These are phyloP conservation scores for Enteromius argenteus DNA, from an alignment of 2,797 vertebrate species.

Conservation along the genomic window DNA sequence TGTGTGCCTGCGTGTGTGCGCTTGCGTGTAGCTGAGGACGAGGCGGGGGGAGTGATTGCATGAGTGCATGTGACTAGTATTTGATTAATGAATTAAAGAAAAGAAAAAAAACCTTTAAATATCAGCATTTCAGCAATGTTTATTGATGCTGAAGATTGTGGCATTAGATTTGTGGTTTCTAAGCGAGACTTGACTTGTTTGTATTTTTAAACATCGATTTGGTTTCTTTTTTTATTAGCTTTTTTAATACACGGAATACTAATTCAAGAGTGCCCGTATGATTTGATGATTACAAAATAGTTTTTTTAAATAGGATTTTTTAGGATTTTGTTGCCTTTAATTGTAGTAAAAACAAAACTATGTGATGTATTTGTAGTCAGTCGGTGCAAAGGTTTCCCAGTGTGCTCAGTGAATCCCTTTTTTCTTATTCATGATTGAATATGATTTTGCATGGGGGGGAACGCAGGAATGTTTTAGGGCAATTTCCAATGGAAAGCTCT, in stretches of 20 bases:
- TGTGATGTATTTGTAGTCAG: constrained; percentile 64
- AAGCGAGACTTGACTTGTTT: constrained; percentile 39
- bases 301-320: constrained; percentile 65
- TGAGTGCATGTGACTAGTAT: constrained; percentile 40
- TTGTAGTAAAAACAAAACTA: constrained; percentile 71
- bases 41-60: constrained; percentile 47
- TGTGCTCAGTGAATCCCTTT: neutral
- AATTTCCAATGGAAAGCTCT: constrained; percentile 21
- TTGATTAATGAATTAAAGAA: constrained; percentile 34
- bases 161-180: constrained; percentile 40
- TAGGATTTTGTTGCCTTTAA: constrained; percentile 74
- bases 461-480: constrained; percentile 28
- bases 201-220: constrained; percentile 22
- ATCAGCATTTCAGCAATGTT: constrained; percentile 53
- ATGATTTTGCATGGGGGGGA: constrained; percentile 41
- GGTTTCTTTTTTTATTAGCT: constrained; percentile 60
- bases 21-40: constrained; percentile 62
- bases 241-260: constrained; percentile 61
- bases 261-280: constrained; percentile 48
- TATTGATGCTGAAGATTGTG: constrained; percentile 47
- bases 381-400: neutral
- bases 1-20: constrained; percentile 54
- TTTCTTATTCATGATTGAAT: neutral
- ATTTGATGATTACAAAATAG: constrained; percentile 56
- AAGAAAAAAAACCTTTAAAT: constrained; percentile 47